phyloP scores from a whole-genome alignment of 2,888 invertebrate species.

The Temnothorax rugatulus region DNA sequence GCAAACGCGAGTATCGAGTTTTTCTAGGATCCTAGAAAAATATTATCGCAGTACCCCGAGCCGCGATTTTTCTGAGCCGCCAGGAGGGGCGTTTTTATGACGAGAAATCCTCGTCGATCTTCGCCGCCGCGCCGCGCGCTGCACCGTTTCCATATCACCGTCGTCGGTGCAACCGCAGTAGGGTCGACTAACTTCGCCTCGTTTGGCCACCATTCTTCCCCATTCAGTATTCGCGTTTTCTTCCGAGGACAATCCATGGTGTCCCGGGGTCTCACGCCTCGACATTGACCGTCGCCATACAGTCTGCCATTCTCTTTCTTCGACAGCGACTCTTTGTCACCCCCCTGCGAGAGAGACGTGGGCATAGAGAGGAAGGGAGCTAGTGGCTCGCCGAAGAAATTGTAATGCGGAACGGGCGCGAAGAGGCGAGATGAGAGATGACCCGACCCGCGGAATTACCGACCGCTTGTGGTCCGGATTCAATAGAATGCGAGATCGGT shows the following conservation, averaged over 20 bases:
- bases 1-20: constrained; percentile 67
- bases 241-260: constrained; percentile 76
- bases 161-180: constrained; percentile 39
- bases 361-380: constrained; percentile 33
- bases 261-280: constrained; percentile 82
- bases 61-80: constrained; percentile 53
- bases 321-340: constrained; percentile 80
- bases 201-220: constrained; percentile 82
- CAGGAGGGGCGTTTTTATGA: constrained; percentile 64
- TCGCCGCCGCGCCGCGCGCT: constrained; percentile 43
- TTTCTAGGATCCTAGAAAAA: constrained; percentile 78
- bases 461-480: constrained; percentile 57
- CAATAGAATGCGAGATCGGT: constrained; percentile 58
- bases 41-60: constrained; percentile 76
- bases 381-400: constrained; percentile 49
- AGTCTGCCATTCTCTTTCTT: constrained; percentile 81
- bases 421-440: constrained; percentile 71
- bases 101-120: constrained; percentile 49
- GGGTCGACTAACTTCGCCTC: constrained; percentile 77
- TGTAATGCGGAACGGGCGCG: constrained; percentile 58
- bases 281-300: constrained; percentile 82
- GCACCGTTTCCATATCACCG: constrained; percentile 41
- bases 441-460: constrained; percentile 70
- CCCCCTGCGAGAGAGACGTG: constrained; percentile 62
- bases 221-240: constrained; percentile 82